Conservation (phyloP, 2,888 invertebrate species). For the Lithosia quadra region DNA sequence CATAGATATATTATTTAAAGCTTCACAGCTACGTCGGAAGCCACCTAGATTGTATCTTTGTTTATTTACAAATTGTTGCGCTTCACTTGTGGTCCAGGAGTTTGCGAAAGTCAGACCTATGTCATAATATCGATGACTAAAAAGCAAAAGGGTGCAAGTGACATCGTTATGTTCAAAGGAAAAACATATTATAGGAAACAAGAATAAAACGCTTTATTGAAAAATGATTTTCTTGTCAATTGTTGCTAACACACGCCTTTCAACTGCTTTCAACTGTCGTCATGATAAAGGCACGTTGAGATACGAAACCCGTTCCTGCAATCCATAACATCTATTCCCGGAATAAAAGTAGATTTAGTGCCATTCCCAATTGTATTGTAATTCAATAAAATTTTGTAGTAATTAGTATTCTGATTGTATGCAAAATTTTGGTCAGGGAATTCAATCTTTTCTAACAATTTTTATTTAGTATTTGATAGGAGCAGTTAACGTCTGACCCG, state of each 20-base stretch:
- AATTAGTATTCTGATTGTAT: neutral
- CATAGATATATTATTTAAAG: constrained; percentile 65
- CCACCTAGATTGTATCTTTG: constrained; percentile 66
- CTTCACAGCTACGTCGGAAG: constrained; percentile 49
- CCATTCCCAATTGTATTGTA: neutral
- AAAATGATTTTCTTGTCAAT: no score
- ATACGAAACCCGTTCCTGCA: neutral
- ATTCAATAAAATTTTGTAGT: no score
- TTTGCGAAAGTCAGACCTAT: neutral
- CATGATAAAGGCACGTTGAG: no score
- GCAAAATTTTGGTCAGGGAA: neutral
- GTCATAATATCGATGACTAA: no score
- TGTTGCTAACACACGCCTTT: no score
- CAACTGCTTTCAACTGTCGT: no score
- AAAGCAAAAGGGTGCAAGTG: neutral
- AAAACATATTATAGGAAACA: no score
- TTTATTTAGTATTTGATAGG: neutral
- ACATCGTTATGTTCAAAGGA: no score
- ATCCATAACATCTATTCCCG: neutral
- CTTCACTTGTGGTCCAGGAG: neutral
- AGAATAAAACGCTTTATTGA: no score
- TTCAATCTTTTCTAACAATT: no score
- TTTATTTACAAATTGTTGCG: constrained; percentile 67
- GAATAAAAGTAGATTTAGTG: neutral
- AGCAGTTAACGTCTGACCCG: no score